phyloP scores from a whole-genome alignment of 2,888 invertebrate genomes.

The Acrocyrtus sp. region DNA sequence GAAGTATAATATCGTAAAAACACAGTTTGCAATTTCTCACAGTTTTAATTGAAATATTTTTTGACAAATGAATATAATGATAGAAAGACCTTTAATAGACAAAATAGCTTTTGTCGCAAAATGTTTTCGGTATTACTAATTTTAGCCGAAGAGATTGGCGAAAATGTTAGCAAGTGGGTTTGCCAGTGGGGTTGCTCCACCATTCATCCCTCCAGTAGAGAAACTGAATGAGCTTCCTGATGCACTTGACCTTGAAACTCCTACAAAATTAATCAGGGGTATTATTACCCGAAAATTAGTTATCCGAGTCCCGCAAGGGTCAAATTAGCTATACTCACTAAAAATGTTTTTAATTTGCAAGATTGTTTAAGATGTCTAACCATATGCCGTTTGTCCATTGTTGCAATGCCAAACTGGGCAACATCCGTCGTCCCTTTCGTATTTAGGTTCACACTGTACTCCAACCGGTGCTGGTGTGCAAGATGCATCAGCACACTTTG shows the following conservation, averaged over 20 bases:
- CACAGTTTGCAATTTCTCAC: no score
- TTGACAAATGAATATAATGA: no score
- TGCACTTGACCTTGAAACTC: not conserved
- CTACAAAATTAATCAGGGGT: not conserved
- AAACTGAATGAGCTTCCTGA: not conserved
- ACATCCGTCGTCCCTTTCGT: slow-evolving; percentile 47
- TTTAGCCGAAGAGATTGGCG: no score
- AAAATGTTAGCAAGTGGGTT: no score
- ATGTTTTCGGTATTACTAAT: no score
- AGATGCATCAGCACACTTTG: slow-evolving; percentile 33
- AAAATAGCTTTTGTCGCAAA: no score
- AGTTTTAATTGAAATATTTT: no score
- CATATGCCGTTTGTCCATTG: slow-evolving; percentile 32
- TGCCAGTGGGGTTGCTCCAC: no score
- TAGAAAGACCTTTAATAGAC: no score
- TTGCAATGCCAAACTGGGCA: slow-evolving; percentile 53
- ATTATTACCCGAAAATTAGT: not conserved
- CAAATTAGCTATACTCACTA: not conserved
- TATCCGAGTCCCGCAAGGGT: no score
- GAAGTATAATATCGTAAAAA: no score
- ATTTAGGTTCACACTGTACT: slow-evolving; percentile 33
- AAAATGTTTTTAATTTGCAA: not conserved
- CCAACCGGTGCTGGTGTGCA: slow-evolving; percentile 45
- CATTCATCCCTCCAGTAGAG: not conserved
- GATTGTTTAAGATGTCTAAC: slow-evolving; percentile 2